phyloP scores from a whole-genome alignment of 1,140 invertebrate species.

The Oreohelix idahoensis region DNA sequence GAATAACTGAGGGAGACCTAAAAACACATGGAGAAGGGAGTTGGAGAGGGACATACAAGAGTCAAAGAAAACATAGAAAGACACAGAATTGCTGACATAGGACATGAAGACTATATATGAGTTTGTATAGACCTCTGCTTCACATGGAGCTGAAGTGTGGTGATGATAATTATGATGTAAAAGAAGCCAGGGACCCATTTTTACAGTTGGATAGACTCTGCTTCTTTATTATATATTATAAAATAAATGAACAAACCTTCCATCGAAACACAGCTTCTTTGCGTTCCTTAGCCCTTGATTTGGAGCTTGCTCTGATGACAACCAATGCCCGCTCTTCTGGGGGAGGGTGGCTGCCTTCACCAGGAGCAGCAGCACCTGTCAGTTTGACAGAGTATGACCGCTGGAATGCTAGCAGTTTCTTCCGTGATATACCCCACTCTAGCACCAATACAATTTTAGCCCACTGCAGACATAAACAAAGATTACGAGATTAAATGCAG shows the following conservation, averaged over 20 bases:
- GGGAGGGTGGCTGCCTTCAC: slow-evolving; percentile 80
- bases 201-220: too few species aligned
- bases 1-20: too few species aligned
- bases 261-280: slow-evolving; percentile 97
- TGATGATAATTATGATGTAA: background rate
- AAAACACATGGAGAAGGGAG: too few species aligned
- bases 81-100: too few species aligned
- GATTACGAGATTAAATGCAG: too few species aligned
- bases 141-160: too few species aligned
- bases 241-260: slow-evolving; percentile 83
- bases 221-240: too few species aligned
- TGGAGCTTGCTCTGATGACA: slow-evolving; percentile 97
- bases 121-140: too few species aligned
- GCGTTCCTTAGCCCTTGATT: slow-evolving; percentile 94
- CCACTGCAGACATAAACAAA: slow-evolving; percentile 80
- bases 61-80: too few species aligned
- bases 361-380: slow-evolving; percentile 71
- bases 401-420: slow-evolving; percentile 90
- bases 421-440: slow-evolving; percentile 87
- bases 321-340: slow-evolving; percentile 86
- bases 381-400: slow-evolving; percentile 96
- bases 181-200: too few species aligned
- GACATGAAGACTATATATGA: too few species aligned
- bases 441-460: slow-evolving; percentile 97
- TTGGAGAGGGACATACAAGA: too few species aligned